Evolutionary conservation across 2,888 invertebrate species (phyloP).

Genomic region (Melanotus villosus): DNA sequence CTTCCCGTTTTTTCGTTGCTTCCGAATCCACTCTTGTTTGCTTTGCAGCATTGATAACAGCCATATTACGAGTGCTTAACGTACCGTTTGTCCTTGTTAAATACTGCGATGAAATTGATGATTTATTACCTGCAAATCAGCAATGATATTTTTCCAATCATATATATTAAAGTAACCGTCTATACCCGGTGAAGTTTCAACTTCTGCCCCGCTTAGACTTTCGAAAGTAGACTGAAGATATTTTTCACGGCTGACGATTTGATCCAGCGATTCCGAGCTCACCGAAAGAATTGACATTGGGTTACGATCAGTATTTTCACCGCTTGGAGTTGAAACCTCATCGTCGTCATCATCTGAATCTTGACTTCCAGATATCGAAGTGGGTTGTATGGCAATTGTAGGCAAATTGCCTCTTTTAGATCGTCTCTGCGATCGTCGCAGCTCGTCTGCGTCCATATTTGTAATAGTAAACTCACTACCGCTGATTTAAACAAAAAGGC

Average conservation of each 20-base stretch:
- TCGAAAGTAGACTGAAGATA: constrained; percentile 79
- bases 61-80: constrained; percentile 67
- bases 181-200: constrained; percentile 62
- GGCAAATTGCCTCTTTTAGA: constrained; percentile 74
- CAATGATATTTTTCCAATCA: no score
- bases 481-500: constrained; percentile 51
- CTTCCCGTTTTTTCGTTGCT: constrained; percentile 79
- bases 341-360: constrained; percentile 85
- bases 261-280: constrained; percentile 79
- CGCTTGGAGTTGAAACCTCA: constrained; percentile 86
- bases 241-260: constrained; percentile 73
- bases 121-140: constrained; percentile 67
- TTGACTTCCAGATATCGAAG: constrained; percentile 72
- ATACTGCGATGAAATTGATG: constrained; percentile 77
- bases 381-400: constrained; percentile 65
- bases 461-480: constrained; percentile 87
- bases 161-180: no score
- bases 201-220: constrained; percentile 79
- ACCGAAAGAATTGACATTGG: constrained; percentile 80
- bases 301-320: constrained; percentile 84
- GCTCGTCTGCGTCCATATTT: constrained; percentile 89
- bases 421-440: constrained; percentile 82
- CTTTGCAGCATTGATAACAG: constrained; percentile 72
- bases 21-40: constrained; percentile 75
- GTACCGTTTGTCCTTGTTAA: constrained; percentile 62